Conservation (phyloP, 2,888 invertebrate genomes). For the Tricholauxania praeusta region DNA sequence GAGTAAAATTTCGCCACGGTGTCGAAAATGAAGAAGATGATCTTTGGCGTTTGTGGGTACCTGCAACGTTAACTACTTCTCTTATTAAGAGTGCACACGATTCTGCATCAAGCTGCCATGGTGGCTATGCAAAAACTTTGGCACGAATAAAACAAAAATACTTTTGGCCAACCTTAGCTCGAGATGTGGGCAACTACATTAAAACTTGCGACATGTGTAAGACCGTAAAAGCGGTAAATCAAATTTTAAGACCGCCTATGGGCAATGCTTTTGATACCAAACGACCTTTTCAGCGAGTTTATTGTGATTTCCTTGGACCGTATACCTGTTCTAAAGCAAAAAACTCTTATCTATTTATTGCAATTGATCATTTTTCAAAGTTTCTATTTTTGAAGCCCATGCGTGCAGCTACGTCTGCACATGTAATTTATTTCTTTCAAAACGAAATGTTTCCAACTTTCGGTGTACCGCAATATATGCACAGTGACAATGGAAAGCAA, state of each 20-base stretch:
- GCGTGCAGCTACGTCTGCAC: constrained; percentile 21
- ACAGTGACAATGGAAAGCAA: constrained; percentile 53
- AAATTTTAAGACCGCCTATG: neutral
- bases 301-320: constrained; percentile 38
- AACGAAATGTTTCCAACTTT: constrained; percentile 30
- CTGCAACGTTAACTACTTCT: neutral
- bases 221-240: neutral
- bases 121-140: constrained; percentile 39
- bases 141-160: neutral
- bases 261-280: neutral
- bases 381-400: constrained; percentile 34
- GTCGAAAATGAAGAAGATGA: no score
- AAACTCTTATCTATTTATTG: constrained; percentile 33
- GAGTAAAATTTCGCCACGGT: neutral
- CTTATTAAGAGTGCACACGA: constrained; percentile 10
- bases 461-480: constrained; percentile 48
- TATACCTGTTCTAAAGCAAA: constrained; percentile 33
- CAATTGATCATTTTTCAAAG: constrained; percentile 38
- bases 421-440: constrained; percentile 16
- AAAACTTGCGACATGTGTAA: constrained; percentile 4
- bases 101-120: constrained; percentile 27
- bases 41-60: constrained; percentile 25
- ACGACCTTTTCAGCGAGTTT: neutral
- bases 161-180: constrained; percentile 1
- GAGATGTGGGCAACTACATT: neutral